Base-by-base conservation (phyloP, 2,797 vertebrate genomes). In the Luscinia luscinia region DNA sequence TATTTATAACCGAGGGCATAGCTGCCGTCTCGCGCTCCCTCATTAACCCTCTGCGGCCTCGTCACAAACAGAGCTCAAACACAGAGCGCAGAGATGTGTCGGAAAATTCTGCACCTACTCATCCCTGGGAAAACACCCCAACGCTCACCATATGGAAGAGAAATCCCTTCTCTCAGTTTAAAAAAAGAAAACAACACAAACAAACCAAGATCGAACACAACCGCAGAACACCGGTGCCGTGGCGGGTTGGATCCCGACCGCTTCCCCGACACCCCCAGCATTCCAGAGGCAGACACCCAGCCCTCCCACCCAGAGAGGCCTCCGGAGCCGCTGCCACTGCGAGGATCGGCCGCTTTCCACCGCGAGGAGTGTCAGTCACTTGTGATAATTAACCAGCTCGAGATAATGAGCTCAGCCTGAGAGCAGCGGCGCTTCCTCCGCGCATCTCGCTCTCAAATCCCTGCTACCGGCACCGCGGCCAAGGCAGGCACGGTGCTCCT, bases 1-100 rank as follows among this genome's bases (percentile, higher is more conserved):
- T 92, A 93, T 95, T 96, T 95, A 89, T 95, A 94, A 96, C 91
- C 3, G 24, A 91, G 93, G 43, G 51, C 87, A 93, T 54, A 54
- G 87, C 87, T 5, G 63, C 67, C 1, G 0, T 63, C 88, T 79
- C 49, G 11, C 2, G 2, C 81, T 92, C 57, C 1, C 11, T 23
- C 67, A 5, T 95, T 96, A 96, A 96, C 93, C 93, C 92, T 90
- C 94, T 49, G 38, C 45, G 68, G 70, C 83, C 84, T 76, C 8
- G 11, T 55, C 43, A 73, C 6, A 66, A 69, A 52, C 1, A 0
- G 26, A 92, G 32, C 59, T 68, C 48, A 68, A 84, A 69, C 30
- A 46, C 19, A 66, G 40, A 32, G 13, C 1, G 0, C 73, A 54
- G 62, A 69, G 32, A 49, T 0, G 0, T 1, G 11, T 32, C 2